Conservation (phyloP, 2,113 vertebrate species). For the Sarotherodon lohbergeri region DNA sequence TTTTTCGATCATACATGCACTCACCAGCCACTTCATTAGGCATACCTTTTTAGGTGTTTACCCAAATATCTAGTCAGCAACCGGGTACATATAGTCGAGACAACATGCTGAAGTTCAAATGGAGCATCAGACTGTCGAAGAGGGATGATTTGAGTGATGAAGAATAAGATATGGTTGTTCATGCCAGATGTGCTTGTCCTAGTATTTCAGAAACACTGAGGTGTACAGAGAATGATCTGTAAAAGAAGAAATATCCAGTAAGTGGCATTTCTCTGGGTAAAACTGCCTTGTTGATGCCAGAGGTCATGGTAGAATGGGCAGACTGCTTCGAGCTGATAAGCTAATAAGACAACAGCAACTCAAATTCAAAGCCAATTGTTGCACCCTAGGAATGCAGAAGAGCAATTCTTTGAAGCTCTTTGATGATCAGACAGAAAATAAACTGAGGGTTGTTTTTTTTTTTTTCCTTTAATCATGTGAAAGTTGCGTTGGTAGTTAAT, state of each 20-base stretch:
- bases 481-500: not conserved
- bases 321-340: not conserved
- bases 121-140: not conserved
- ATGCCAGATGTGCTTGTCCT: not conserved
- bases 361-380: not conserved
- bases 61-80: not conserved
- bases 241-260: not conserved
- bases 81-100: not conserved
- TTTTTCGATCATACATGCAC: not conserved
- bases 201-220: not conserved
- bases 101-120: not conserved
- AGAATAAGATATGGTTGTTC: not conserved
- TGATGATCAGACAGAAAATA: not conserved
- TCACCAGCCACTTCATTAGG: not conserved
- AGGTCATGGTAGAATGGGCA: not conserved
- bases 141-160: not conserved
- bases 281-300: not conserved
- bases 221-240: not conserved
- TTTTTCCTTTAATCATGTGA: not conserved
- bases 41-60: not conserved
- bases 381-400: not conserved
- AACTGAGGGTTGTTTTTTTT: not conserved
- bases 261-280: not conserved
- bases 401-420: not conserved
- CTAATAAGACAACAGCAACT: not conserved